Percentiles rank a stretch among this genome's conserved stretches.
phyloP scores from a whole-genome alignment of 2,888 invertebrate genomes.

The Leptinotarsa haldemani region DNA sequence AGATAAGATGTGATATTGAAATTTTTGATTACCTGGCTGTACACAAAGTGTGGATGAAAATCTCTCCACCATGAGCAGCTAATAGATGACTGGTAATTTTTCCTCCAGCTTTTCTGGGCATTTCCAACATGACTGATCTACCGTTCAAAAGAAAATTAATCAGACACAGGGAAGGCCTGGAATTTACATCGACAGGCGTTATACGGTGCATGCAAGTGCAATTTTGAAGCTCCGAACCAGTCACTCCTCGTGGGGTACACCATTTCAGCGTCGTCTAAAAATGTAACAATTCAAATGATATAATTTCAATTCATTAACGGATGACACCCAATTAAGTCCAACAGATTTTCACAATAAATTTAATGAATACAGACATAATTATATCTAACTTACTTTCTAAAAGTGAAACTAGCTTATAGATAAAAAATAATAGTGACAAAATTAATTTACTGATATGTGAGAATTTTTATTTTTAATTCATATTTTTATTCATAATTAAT shows the following conservation, averaged over 20 bases:
- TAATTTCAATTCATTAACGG: not conserved
- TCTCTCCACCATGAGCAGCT: conserved; percentile 94
- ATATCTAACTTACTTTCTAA: too few relatives aligned
- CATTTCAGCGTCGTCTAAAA: conserved; percentile 87
- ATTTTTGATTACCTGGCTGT: conserved; percentile 70
- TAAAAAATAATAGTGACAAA: too few relatives aligned
- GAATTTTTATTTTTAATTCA: too few relatives aligned
- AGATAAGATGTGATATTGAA: not conserved
- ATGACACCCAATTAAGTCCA: too few relatives aligned
- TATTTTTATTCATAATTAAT: too few relatives aligned
- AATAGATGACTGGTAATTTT: conserved; percentile 93
- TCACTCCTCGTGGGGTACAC: conserved; percentile 94
- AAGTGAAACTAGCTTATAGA: too few relatives aligned
- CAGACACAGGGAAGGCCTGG: conserved; percentile 95
- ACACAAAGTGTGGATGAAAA: conserved; percentile 92
- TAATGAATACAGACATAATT: too few relatives aligned
- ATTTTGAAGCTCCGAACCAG: conserved; percentile 83
- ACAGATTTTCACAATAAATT: not conserved
- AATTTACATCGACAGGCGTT: conserved; percentile 96
- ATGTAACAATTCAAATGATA: conserved; percentile 13
- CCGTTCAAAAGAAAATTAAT: conserved; percentile 98
- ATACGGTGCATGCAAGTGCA: conserved; percentile 89
- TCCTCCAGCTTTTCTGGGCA: conserved; percentile 85
- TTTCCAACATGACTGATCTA: conserved; percentile 91
- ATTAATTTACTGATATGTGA: too few relatives aligned